Conservation (phyloP, 2,113 vertebrate genomes). For the Calonectris borealis region DNA sequence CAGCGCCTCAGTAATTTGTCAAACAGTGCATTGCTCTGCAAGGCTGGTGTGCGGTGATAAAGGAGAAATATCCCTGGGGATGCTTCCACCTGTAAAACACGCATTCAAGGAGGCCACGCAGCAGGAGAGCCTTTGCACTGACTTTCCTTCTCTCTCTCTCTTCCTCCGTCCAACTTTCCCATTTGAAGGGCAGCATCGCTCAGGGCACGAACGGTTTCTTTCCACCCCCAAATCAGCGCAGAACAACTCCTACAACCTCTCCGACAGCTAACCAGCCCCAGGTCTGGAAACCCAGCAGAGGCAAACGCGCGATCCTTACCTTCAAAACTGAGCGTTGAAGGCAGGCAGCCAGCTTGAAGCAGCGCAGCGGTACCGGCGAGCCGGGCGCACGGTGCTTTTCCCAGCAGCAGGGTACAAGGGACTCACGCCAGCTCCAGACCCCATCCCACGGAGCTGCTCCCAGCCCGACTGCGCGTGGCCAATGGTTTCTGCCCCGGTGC, state of each 20-base stretch:
- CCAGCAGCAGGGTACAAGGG: background rate
- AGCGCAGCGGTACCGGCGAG: rapidly evolving
- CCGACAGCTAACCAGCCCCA: background rate
- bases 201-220: background rate
- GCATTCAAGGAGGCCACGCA: rapidly evolving
- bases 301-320: rapidly evolving
- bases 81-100: background rate
- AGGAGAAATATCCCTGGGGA: background rate
- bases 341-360: background rate
- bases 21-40: rapidly evolving
- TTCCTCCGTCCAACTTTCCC: background rate
- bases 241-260: background rate
- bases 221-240: background rate
- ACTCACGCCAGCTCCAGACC: background rate
- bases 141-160: background rate
- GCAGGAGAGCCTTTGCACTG: background rate
- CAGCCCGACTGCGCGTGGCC: rapidly evolving
- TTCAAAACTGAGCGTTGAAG: rapidly evolving
- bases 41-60: background rate
- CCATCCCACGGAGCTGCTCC: background rate
- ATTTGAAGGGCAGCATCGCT: background rate
- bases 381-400: background rate
- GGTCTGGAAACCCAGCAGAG: background rate
- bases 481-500: rapidly evolving
- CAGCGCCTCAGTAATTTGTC: background rate